A percentile compares a stretch with the other conserved stretches of the same genome.
Conservation (phyloP, 2,113 vertebrate species). For the Pseudorasbora parva region DNA sequence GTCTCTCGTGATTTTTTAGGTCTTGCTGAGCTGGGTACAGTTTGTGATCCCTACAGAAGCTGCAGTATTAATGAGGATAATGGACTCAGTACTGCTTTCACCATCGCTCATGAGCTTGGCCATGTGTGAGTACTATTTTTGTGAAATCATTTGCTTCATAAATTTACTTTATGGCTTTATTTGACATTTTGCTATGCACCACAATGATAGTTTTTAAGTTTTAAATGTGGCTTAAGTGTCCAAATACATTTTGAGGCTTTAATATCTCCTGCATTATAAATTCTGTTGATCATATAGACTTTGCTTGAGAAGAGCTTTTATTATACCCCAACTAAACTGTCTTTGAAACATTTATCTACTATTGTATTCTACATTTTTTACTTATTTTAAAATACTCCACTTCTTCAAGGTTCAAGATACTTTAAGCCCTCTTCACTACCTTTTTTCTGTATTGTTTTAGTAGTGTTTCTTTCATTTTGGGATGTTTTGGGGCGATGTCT, state of each 20-base stretch:
- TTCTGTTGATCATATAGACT: background rate
- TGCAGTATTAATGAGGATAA: slow-evolving; percentile 98
- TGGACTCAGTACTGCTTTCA: slow-evolving; percentile 96
- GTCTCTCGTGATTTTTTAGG: slow-evolving; percentile 72
- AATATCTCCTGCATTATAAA: background rate
- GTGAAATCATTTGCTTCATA: background rate
- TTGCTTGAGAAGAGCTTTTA: background rate
- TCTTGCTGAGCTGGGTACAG: slow-evolving; percentile 94
- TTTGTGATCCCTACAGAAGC: slow-evolving; percentile 95
- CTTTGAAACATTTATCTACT: background rate
- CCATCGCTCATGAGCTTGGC: slow-evolving; percentile 96
- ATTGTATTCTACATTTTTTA: background rate
- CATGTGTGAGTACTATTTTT: slow-evolving; percentile 87
- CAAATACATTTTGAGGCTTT: background rate
- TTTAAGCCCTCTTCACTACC: background rate
- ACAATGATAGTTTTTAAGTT: background rate
- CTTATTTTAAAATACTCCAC: background rate
- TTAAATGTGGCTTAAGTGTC: background rate
- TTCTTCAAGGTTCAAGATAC: background rate
- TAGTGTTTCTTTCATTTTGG: background rate
- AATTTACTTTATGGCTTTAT: background rate
- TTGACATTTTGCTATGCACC: background rate
- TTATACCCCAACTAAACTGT: background rate
- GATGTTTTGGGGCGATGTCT: slow-evolving; percentile 21
- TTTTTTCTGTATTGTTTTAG: background rate